Evolutionary conservation across 2,888 invertebrate genomes (phyloP).

Genomic region (Doris montereyensis): DNA sequence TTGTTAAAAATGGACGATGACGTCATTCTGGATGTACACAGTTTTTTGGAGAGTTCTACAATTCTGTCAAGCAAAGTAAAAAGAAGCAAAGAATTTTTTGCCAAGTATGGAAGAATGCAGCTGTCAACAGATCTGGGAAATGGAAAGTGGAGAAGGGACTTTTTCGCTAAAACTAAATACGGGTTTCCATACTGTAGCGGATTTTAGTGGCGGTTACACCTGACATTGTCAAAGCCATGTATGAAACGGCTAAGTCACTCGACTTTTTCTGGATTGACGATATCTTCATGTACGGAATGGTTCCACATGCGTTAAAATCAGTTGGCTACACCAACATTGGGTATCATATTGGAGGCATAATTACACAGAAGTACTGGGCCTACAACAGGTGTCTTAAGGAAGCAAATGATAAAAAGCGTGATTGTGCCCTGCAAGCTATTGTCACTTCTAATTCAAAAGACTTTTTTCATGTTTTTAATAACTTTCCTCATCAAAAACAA

Average conservation of each 20-base stretch:
- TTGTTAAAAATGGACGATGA: slow-evolving; percentile 41
- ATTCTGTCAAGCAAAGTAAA: not conserved
- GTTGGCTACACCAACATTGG: not conserved
- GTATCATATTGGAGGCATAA: too few species aligned
- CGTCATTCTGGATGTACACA: slow-evolving; percentile 23
- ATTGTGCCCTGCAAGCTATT: too few species aligned
- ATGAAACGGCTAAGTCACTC: slow-evolving; percentile 2
- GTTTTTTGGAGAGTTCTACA: slow-evolving; percentile 31
- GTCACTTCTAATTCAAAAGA: too few species aligned
- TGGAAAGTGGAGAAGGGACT: slow-evolving; percentile 35
- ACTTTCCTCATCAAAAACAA: too few species aligned
- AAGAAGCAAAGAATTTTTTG: slow-evolving; percentile 18
- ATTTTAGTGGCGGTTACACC: slow-evolving; percentile 30
- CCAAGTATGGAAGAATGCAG: slow-evolving; percentile 31
- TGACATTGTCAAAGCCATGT: slow-evolving; percentile 33
- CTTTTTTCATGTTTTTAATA: too few species aligned
- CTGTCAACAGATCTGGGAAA: slow-evolving; percentile 29
- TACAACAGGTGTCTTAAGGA: too few species aligned
- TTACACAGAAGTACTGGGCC: too few species aligned
- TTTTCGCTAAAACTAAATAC: slow-evolving; percentile 27
- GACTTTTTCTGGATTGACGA: slow-evolving; percentile 43
- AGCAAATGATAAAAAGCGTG: too few species aligned
- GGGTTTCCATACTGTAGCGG: slow-evolving; percentile 36
- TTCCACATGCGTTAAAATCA: not conserved
- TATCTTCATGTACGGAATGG: slow-evolving; percentile 40